Base-by-base conservation (phyloP, 2,797 vertebrate genomes). In the Nannoperca australis region DNA sequence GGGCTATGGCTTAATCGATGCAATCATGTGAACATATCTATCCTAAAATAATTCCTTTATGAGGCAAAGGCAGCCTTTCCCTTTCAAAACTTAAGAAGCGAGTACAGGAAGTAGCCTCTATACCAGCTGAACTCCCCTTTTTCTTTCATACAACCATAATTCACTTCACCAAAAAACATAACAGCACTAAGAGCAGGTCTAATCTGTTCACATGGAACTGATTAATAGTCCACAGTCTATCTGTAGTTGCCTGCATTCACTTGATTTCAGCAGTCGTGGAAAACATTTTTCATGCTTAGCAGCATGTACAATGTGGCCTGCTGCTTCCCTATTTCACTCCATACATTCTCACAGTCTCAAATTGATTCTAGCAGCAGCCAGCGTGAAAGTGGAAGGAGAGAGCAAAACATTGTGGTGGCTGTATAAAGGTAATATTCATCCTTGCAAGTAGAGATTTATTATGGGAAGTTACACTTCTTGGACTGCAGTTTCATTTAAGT, bases 241-340 rank as follows among this genome's bases (percentile, higher is more conserved):
- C 86, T 86, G 81, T 59, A 84, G 83, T 77, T 50, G 75, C 78
- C 87, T 72, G 81, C 62, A 72, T 86, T 82, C 70, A 71, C 45
- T 82, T 47, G 87, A 79, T 78, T 91, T 87, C 60, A 78, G 54
- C 22, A 36, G 77, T 77, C 63, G 60, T 70, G 79, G 82, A 86
- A 86, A 88, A 88, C 82, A 89, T 91, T 88, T 87, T 85, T 86
- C 85, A 92, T 87, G 88, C 88, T 91, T 85, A 85, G 89, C 82
- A 82, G 86, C 85, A 83, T 58, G 53, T 69, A 79, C 79, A 88
- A 65, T 82, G 79, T 59, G 70, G 76, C 87, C 79, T 78, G 84
- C 84, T 87, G 84, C 89, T 88, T 87, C 85, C 69, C 76, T 50
- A 76, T 88, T 88, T 82, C 70, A 70, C 85, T 80, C 85, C 69